phyloP scores from a whole-genome alignment of 2,797 vertebrate genomes.

The Gymnothorax javanicus region DNA sequence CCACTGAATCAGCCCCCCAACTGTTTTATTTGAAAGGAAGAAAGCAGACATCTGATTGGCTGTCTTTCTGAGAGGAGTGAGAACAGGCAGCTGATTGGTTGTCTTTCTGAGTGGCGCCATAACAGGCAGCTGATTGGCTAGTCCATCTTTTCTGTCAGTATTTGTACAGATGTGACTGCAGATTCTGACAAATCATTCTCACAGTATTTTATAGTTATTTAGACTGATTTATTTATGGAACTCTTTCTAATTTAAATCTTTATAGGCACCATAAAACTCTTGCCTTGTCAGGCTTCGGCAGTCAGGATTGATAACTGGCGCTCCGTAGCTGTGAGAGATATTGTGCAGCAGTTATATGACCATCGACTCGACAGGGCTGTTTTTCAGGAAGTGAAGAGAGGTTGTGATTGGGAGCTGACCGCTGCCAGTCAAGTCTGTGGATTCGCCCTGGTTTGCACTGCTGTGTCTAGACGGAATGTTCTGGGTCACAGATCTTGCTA shows the following conservation, averaged over 20 bases:
- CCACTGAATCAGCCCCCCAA: slow-evolving; percentile 8
- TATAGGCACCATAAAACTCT: background rate
- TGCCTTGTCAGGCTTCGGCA: background rate
- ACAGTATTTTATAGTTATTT: background rate
- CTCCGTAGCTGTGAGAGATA: background rate
- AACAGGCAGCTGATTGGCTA: too few relatives aligned
- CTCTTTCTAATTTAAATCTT: background rate
- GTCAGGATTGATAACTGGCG: background rate
- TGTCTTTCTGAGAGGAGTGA: too few relatives aligned
- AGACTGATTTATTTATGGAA: background rate
- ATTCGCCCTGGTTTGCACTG: too few relatives aligned
- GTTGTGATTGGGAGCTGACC: background rate
- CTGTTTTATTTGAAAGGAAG: slow-evolving; percentile 12
- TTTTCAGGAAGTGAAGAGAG: background rate
- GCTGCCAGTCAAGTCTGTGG: too few relatives aligned
- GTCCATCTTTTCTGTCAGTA: background rate
- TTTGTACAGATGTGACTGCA: background rate
- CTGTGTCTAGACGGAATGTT: background rate
- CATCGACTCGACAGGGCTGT: background rate
- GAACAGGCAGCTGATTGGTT: too few relatives aligned
- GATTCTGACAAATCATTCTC: background rate
- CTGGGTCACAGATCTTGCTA: background rate
- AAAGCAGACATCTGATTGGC: background rate
- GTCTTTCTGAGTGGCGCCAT: too few relatives aligned
- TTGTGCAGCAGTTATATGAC: background rate